Conservation (phyloP, 2,888 invertebrate species). For the Zygothrica quintamaculata region DNA sequence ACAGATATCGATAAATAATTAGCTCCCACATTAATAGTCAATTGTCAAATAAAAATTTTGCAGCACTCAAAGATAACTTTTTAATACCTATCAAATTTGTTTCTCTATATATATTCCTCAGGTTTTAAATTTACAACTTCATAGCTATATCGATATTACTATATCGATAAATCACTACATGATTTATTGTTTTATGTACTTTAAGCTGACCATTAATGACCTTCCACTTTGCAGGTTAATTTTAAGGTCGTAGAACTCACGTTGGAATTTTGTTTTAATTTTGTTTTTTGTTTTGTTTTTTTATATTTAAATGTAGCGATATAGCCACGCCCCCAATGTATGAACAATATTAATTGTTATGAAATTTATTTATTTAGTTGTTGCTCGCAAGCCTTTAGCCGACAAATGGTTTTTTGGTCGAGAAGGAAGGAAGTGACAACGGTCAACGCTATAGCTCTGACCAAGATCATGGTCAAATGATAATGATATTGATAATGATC, state of each 20-base stretch:
- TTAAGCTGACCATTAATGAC: constrained; percentile 9
- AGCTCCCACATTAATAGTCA: not conserved
- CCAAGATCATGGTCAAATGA: constrained; percentile 46
- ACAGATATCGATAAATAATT: constrained; percentile 1
- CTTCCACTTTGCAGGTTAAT: constrained; percentile 16
- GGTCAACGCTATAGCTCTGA: constrained; percentile 12
- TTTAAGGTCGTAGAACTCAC: constrained; percentile 35
- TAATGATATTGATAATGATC: constrained; percentile 3
- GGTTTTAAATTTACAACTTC: too few species aligned
- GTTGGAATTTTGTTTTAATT: constrained; percentile 17
- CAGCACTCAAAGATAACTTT: too few species aligned
- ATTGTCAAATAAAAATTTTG: too few species aligned
- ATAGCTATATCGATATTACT: too few species aligned
- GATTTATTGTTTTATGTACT: not conserved
- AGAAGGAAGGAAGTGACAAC: constrained; percentile 22
- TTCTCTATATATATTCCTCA: too few species aligned
- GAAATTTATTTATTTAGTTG: constrained; percentile 41
- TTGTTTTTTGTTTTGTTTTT: too few species aligned
- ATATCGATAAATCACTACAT: not conserved
- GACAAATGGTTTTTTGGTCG: constrained; percentile 2
- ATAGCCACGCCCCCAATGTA: constrained; percentile 33
- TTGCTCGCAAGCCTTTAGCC: too few species aligned
- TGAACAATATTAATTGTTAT: constrained; percentile 50
- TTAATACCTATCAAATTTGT: too few species aligned
- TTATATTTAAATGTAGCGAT: not conserved